Evolutionary conservation across 2,888 invertebrate genomes (phyloP).

Genomic region (Mesorhabditis belari): DNA sequence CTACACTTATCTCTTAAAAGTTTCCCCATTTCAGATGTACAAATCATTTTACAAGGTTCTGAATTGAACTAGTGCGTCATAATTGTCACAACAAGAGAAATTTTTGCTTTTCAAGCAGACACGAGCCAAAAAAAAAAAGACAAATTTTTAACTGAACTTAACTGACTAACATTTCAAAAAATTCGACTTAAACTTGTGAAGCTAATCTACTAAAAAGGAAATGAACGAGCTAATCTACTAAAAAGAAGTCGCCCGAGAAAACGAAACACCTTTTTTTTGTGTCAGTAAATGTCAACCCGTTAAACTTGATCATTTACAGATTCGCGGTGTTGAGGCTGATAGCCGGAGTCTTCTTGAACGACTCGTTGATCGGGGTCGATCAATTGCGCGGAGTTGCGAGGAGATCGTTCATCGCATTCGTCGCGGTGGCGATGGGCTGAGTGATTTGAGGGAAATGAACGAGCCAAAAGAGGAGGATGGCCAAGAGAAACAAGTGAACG

Average conservation of each 20-base stretch:
- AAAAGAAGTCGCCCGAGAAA: background rate
- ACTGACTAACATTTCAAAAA: too few relatives aligned
- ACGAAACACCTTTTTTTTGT: background rate
- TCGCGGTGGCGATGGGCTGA: background rate
- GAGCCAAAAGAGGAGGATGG: background rate
- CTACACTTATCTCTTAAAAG: too few relatives aligned
- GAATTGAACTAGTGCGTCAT: too few relatives aligned
- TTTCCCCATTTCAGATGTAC: too few relatives aligned
- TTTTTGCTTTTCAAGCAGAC: too few relatives aligned
- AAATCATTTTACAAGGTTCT: too few relatives aligned
- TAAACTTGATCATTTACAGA: background rate
- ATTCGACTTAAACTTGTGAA: too few relatives aligned
- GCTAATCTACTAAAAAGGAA: background rate
- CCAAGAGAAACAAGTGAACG: background rate
- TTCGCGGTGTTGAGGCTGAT: constrained; percentile 2
- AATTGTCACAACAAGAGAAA: too few relatives aligned
- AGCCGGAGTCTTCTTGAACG: constrained; percentile 17
- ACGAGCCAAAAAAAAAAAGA: too few relatives aligned
- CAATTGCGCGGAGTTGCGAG: constrained; percentile 44
- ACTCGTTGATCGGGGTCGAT: constrained; percentile 35
- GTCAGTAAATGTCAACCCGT: background rate
- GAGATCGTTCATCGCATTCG: constrained; percentile 31
- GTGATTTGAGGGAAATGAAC: background rate
- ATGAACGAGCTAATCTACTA: background rate
- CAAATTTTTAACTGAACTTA: too few relatives aligned